Evolutionary conservation across 64 coral and sea anemone species (phyloP), one percentile per base, ranked within the genome.

Genomic region (Montipora efflorescens): DNA sequence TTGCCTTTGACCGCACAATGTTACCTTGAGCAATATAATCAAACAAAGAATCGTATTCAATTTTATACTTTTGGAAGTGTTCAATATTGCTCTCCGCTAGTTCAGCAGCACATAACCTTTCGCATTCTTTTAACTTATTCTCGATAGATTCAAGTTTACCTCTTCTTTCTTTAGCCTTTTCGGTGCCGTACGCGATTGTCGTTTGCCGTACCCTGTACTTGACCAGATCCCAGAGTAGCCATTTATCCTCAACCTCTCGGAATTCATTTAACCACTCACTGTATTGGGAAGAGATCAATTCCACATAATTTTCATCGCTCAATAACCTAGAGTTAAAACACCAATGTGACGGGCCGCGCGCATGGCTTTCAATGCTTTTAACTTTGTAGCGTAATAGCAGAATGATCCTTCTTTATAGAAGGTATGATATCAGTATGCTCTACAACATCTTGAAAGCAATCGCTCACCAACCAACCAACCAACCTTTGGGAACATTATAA

Each of bases 401-500:
- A 90, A 14, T 79, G 77, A n/a, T 79, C 48, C 0, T 3, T 52
- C 51, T 89, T 89, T 44, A 53, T 67, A 11, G 74, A 28, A 59
- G 74, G 88, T 43, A 89, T 71, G 21, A 91, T 80, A 47, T 80
- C 47, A 21, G 53, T 68, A 47, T 62, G 16, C 12, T 22, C 61
- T 67, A 81, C 68, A 68, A 80, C 57, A 44, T 81, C 77, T 78
- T 90, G 87, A 10, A 90, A 20, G 12, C 11, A 21, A 78, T 90
- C 73, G 23, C 87, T 90, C 16, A 90, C 58, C 13, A 90, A 64
- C 91, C 91, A 5, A 21, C 80, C 23, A 43, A 28, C 28, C 28
- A 28, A 28, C 28, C 28, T 28, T 28, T 28, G 28, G 1, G 28
- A 28, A 28, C 28, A 28, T 28, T 28, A 28, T 28, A 28, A 28